phyloP scores from a whole-genome alignment of 2,888 invertebrate species.

The Icerya purchasi region DNA sequence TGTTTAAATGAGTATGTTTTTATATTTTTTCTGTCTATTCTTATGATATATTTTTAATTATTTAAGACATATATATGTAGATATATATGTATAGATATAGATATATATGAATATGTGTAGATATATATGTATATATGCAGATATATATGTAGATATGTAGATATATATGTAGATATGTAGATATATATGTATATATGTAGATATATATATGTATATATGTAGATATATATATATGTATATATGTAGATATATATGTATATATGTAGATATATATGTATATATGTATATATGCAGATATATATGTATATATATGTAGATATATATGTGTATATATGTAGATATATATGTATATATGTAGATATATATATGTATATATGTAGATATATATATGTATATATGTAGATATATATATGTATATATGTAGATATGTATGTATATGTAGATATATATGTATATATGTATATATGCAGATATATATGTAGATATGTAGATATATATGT shows the following conservation, averaged over 20 bases:
- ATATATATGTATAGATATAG: no score
- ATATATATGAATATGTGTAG: no score
- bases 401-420: neutral
- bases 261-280: neutral
- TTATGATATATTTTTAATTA: no score
- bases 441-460: neutral
- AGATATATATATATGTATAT: neutral
- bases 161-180: no score
- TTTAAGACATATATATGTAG: no score
- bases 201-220: no score
- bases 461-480: neutral
- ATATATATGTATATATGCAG: no score
- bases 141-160: no score
- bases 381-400: neutral
- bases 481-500: neutral
- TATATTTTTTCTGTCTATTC: no score
- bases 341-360: neutral
- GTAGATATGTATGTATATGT: neutral
- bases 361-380: neutral
- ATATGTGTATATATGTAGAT: neutral
- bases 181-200: no score
- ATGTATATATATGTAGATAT: neutral
- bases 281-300: neutral
- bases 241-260: neutral
- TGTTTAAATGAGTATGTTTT: no score